Percentiles rank a stretch among this genome's conserved stretches.
Conservation (phyloP, 1,140 invertebrate species). For the Aricia agestis region DNA sequence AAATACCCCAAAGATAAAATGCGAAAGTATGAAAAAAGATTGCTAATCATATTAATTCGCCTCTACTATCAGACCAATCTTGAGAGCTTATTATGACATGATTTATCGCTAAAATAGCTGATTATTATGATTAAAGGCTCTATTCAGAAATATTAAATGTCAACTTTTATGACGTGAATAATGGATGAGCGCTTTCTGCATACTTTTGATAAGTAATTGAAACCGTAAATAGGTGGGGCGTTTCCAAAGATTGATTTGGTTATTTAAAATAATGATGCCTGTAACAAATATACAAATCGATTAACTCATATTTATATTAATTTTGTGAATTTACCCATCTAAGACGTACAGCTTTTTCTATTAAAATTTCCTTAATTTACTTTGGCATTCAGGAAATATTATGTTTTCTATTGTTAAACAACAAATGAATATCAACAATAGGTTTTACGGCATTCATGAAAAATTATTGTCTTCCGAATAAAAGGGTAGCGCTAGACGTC, state of each 20-base stretch:
- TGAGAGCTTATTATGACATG: neutral
- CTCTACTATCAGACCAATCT: neutral
- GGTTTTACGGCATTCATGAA: neutral
- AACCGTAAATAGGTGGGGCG: neutral
- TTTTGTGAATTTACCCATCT: too few relatives aligned
- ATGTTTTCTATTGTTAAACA: neutral
- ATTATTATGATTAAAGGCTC: neutral
- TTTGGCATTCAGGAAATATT: neutral
- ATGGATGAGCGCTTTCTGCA: neutral
- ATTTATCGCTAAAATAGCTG: neutral
- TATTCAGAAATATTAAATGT: slow-evolving; percentile 1
- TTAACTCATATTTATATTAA: too few relatives aligned
- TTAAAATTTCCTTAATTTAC: neutral
- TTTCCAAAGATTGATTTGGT: neutral
- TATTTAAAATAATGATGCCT: neutral
- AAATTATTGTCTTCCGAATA: neutral
- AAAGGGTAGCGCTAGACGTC: neutral
- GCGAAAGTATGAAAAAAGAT: neutral
- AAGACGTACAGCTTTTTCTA: too few relatives aligned
- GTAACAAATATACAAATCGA: too few relatives aligned
- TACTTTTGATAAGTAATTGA: slow-evolving; percentile 1
- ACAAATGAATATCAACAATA: neutral
- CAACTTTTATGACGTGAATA: neutral
- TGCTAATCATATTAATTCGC: neutral
- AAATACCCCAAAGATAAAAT: neutral